Base-by-base conservation (phyloP, 2,797 vertebrate genomes). In the Rhynchonycteris naso region DNA sequence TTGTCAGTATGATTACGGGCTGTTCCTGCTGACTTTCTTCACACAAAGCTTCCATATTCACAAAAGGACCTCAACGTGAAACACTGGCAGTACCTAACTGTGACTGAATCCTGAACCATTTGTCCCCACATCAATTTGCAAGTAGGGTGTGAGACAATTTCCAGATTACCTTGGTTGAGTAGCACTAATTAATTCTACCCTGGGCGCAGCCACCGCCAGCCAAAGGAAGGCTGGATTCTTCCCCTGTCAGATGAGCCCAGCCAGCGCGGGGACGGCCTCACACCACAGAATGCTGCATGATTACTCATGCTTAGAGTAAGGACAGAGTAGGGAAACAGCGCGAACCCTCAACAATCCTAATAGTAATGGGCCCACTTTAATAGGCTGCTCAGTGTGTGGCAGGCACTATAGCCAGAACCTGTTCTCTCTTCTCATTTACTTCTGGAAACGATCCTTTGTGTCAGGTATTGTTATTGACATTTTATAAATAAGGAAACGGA, bases 181-280 rank as follows among this genome's bases (percentile, higher is more conserved):
- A 86, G 78, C 43, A 95, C 84, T 97, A 95, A 90, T 90, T 93
- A 89, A 33, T 78, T 85, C 59, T 90, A 76, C 95, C 81, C 68
- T 28, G 79, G 66, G 33, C 91, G 54, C 68, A 95, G 56, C 33
- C 72, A 92, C 50, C 0, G 22, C 61, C 71, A 72, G 90, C 69
- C 76, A 87, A 83, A 88, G 61, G 26, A 59, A 19, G 24, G 43
- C 56, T 56, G 59, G 54, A 24, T 38, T 76, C 50, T 79, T 65
- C 59, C 80, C 63, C 2, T 16, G 3, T 65, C 35, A 59, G 26
- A 35, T 80, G 81, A 93, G 38, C 50, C 79, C 69, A 82, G 22
- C 38, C 22, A 28, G 58, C 66, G 26, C 16, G 8, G 50, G 24
- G 50, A 68, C n/a, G 52, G 63, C 84, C n/a, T 69, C 28, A 18